phyloP scores from a whole-genome alignment of 2,113 vertebrate genomes.

The Pachyramphus minor region DNA sequence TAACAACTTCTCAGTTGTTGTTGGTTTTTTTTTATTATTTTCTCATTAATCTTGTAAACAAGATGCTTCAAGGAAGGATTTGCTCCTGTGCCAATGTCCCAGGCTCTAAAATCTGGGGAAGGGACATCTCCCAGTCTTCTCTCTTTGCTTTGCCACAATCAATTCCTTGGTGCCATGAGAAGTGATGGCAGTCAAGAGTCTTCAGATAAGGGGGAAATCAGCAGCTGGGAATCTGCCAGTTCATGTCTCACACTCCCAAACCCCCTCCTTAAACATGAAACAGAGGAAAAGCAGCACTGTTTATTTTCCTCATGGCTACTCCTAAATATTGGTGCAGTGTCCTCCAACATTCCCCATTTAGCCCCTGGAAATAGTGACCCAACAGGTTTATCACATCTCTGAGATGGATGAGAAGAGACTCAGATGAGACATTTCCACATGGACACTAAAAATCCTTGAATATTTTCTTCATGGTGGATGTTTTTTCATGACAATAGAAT shows the following conservation, averaged over 20 bases:
- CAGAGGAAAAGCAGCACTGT: background rate
- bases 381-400: rapidly evolving
- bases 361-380: background rate
- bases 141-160: background rate
- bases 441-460: background rate
- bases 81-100: background rate
- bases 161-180: background rate
- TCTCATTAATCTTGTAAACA: background rate
- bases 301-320: background rate
- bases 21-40: background rate
- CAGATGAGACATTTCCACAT: background rate
- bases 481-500: background rate
- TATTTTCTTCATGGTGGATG: background rate
- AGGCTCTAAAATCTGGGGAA: background rate
- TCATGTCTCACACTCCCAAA: background rate
- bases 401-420: background rate
- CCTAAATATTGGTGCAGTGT: background rate
- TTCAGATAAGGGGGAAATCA: background rate
- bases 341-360: background rate
- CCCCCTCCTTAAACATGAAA: background rate
- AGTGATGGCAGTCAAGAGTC: background rate
- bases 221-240: background rate
- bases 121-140: rapidly evolving
- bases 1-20: background rate
- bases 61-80: background rate